Base-by-base conservation (phyloP, 2,888 invertebrate genomes). In the Xanthorhoe designata region DNA sequence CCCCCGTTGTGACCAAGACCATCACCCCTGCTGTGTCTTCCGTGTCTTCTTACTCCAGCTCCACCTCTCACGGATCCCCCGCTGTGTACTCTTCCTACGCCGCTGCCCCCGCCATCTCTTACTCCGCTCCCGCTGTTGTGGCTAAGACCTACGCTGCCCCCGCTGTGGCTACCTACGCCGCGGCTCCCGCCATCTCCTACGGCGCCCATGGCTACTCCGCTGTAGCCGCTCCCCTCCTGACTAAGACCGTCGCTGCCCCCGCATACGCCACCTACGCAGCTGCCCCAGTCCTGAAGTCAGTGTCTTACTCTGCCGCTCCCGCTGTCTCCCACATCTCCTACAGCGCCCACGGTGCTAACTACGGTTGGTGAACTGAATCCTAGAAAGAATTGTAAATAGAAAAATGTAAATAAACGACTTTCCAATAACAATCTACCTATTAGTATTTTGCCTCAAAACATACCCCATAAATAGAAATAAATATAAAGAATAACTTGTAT, bases 281-380 rank as follows among this genome's bases (percentile, higher is more conserved):
- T 57, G 83, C 87, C 51, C 88, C 90, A 71, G 89, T 86, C 70
- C 80, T 89, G 69, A 87, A 88, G 71, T 85, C 92, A 60, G 84
- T 95, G 53, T 83, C 92, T 65, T 94, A 95, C 90, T 93, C 94
- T 54, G 95, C 95, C 69, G 95, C 95, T 54, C 94, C 95, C 73
- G 94, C 94, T 72, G 95, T 95, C 19, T 94, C 96, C 67, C 95
- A 95, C 84, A 91, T 95, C 78, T 88, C 94, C 71, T 96, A 95
- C 92, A 93, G 94, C 78, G 96, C 94, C 69, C 94, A 95, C 72
- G 96, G 95, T 74, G 94, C 95, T 72, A 94, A 94, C 80, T 96
- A 96, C 83, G 95, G 92, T 75, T 96, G 95, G 94, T 96, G 94
- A 94, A 86, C 86, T 84, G 84, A 82, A 85, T 83, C 81, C 68